phyloP scores from a whole-genome alignment of 2,888 invertebrate genomes.

The Gastrophysa polygoni region DNA sequence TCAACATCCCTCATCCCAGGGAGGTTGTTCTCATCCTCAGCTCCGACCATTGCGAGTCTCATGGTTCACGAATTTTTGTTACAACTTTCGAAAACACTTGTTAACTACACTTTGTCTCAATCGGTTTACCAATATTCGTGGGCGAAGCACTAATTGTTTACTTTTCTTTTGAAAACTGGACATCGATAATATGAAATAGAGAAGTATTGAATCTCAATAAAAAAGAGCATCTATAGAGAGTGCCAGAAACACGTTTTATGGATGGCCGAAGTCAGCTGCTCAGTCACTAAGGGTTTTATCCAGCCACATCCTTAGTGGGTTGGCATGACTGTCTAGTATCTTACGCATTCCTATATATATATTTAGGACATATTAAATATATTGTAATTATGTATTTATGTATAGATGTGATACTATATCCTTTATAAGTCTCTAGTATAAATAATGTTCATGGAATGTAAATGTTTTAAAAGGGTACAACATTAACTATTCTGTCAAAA shows the following conservation, averaged over 20 bases:
- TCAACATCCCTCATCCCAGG: not conserved
- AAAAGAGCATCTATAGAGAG: not conserved
- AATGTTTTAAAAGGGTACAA: slow-evolving; percentile 57
- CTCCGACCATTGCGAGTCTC: not conserved
- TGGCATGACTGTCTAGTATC: slow-evolving; percentile 50
- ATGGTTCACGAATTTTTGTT: not conserved
- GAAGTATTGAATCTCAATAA: not conserved
- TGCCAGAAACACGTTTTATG: not conserved
- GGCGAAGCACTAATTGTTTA: no score
- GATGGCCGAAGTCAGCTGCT: slow-evolving; percentile 57
- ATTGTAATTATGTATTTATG: slow-evolving; percentile 56
- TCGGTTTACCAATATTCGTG: not conserved
- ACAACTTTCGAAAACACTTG: not conserved
- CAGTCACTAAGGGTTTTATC: slow-evolving; percentile 72
- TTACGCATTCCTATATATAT: slow-evolving; percentile 34
- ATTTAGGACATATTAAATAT: slow-evolving; percentile 22
- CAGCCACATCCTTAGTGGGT: slow-evolving; percentile 77
- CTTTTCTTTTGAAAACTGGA: not conserved
- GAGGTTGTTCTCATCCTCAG: no score
- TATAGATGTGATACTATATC: slow-evolving; percentile 52
- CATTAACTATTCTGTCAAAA: slow-evolving; percentile 58
- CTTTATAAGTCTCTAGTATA: slow-evolving; percentile 35
- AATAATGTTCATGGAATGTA: slow-evolving; percentile 49
- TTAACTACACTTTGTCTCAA: not conserved
- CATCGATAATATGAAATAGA: not conserved